Base-by-base conservation (phyloP, 37 sponge, comb jelly and placozoan genomes). In the Spongilla lacustris region DNA sequence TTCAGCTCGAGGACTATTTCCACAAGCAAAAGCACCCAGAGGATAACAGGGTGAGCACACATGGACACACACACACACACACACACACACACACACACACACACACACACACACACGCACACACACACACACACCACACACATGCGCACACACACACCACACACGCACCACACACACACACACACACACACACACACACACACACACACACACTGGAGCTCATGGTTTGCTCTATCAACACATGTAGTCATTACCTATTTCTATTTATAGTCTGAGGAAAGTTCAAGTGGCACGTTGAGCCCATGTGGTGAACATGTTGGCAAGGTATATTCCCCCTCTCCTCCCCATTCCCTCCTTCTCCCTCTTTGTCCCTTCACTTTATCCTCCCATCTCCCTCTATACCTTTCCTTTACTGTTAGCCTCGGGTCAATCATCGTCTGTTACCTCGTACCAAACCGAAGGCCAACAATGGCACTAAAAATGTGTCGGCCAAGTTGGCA, bases 21-120 rank as follows among this genome's bases (percentile, higher is more conserved):
- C 91, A 32, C 35, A 58, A 72, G 30, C 91, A 91, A 75, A 91
- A 86, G 76, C 87, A 91, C 71, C 83, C 91, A 22, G 87, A 86
- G 10, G 91, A 91, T 72, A 31, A 32, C 30, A 33, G 34, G 29
- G 75, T 31, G 36, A 3, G 36, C 35, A 36, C 22, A 6, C 23
- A 30, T 23, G 4, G 22, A 30, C 34, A 36, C 34, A 36, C 75
- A 74, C 31, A 30, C 75, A 74, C 75, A 74, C 75, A 74, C 31
- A 24, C 75, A 74, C 28, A 74, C 31, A 30, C 35, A 36, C 75
- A 30, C 75, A 74, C 75, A 74, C 75, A 74, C 75, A 31, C 75
- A 74, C 75, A 74, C 34, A 33, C 35, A 74, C 75, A 75, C 32
- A 46, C 46, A 46, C 46, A 46, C 46, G 8, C 46, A 46, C 46